Conservation (phyloP, 1,140 invertebrate species). For the Diuraphis noxia region DNA sequence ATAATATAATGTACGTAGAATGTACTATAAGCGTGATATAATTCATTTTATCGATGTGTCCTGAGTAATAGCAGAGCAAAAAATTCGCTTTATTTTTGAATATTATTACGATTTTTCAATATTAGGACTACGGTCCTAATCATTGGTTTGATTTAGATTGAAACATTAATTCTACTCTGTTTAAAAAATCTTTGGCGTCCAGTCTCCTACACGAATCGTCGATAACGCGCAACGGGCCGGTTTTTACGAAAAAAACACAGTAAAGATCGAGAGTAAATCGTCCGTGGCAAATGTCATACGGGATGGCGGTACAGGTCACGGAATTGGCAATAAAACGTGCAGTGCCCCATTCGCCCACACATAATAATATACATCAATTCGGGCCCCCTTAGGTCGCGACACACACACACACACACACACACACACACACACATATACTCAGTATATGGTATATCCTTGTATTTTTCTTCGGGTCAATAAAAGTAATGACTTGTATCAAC, state of each 20-base stretch:
- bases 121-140: too few relatives aligned
- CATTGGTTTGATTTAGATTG: too few relatives aligned
- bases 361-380: neutral
- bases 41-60: neutral
- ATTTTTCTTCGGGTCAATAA: neutral
- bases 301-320: neutral
- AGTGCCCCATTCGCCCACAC: neutral
- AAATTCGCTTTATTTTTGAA: neutral
- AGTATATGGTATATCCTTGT: neutral
- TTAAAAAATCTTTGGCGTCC: too few relatives aligned
- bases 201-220: too few relatives aligned
- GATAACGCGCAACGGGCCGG: too few relatives aligned
- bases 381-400: neutral
- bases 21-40: neutral
- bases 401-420: neutral
- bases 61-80: neutral
- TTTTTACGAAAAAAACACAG: neutral
- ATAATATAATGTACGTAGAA: too few relatives aligned
- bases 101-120: too few relatives aligned
- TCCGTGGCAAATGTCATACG: neutral
- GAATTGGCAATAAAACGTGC: neutral
- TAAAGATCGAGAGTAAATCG: neutral
- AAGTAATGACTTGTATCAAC: too few relatives aligned
- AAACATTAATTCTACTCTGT: too few relatives aligned
- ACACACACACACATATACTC: neutral